Evolutionary conservation across 2,113 vertebrate genomes (phyloP).

Genomic region (Caranx ignobilis): DNA sequence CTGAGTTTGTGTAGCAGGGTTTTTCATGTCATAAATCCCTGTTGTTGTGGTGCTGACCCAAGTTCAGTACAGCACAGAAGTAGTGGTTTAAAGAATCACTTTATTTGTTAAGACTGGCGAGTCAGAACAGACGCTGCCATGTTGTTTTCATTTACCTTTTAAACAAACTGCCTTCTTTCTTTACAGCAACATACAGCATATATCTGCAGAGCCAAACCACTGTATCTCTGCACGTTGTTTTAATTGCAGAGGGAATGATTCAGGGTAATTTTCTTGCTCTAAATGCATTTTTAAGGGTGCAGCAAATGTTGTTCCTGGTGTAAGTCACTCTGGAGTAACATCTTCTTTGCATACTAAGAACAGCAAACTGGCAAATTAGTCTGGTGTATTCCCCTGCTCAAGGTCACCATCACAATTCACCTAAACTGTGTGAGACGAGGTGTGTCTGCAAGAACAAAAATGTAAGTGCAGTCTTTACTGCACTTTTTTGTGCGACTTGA

Average conservation of each 20-base stretch:
- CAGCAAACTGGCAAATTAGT: slow-evolving; percentile 10
- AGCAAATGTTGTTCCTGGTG: background rate
- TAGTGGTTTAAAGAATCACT: background rate
- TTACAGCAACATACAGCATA: background rate
- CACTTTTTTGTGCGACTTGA: slow-evolving; percentile 3
- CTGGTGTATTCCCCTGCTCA: slow-evolving; percentile 2
- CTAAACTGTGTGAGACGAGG: background rate
- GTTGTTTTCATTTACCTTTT: too few species aligned
- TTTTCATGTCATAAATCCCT: too few species aligned
- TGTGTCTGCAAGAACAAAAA: slow-evolving; percentile 2
- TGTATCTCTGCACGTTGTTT: background rate
- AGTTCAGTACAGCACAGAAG: background rate
- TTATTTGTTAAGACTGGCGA: background rate
- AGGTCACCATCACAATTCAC: background rate
- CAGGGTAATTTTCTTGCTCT: background rate
- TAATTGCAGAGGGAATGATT: background rate
- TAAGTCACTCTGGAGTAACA: background rate
- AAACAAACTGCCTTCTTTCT: background rate
- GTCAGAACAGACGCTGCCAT: background rate
- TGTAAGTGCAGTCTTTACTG: background rate
- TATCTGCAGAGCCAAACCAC: background rate
- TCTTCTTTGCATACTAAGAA: background rate
- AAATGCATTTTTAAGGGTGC: background rate
- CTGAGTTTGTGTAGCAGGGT: too few species aligned
- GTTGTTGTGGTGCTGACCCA: background rate